A percentile compares a stretch with the other conserved stretches of the same genome.
Evolutionary conservation across 2,888 invertebrate species (phyloP).

Genomic region (Scaptomyza tumidula): DNA sequence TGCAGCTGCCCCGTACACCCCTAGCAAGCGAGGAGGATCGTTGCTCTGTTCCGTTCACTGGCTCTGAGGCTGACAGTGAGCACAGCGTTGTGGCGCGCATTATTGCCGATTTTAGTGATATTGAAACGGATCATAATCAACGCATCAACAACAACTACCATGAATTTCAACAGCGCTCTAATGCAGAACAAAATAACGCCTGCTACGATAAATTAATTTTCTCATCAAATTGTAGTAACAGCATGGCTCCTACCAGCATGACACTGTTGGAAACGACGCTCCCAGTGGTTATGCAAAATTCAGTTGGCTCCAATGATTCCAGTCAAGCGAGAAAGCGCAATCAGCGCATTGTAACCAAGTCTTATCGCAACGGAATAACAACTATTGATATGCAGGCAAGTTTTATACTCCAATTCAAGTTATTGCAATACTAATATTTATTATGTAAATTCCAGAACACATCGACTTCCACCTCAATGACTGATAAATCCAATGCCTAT

Average conservation of each 20-base stretch:
- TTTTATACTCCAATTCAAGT: background rate
- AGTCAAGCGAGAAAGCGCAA: constrained; percentile 79
- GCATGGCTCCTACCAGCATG: constrained; percentile 31
- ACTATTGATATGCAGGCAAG: constrained; percentile 81
- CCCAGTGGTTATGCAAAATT: constrained; percentile 43
- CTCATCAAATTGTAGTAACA: constrained; percentile 82
- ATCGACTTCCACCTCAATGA: constrained; percentile 86
- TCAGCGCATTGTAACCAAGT: constrained; percentile 84
- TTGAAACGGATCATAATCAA: constrained; percentile 86
- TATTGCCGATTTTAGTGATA: constrained; percentile 87
- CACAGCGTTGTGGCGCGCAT: constrained; percentile 87
- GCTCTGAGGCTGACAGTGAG: constrained; percentile 75
- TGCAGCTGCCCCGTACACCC: constrained; percentile 50
- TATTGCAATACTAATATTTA: background rate
- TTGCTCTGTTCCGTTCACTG: constrained; percentile 52
- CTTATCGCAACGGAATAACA: constrained; percentile 82
- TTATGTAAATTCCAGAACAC: constrained; percentile 36
- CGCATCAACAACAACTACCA: constrained; percentile 75
- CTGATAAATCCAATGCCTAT: constrained; percentile 86
- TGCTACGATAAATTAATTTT: constrained; percentile 86
- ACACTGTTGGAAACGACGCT: constrained; percentile 52
- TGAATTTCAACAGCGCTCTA: constrained; percentile 38
- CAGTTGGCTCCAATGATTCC: constrained; percentile 41
- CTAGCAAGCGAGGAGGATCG: constrained; percentile 62
- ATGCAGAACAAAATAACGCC: constrained; percentile 19